Conservation (phyloP, 2,797 vertebrate species). For the Microctenopoma stevenorrisi region DNA sequence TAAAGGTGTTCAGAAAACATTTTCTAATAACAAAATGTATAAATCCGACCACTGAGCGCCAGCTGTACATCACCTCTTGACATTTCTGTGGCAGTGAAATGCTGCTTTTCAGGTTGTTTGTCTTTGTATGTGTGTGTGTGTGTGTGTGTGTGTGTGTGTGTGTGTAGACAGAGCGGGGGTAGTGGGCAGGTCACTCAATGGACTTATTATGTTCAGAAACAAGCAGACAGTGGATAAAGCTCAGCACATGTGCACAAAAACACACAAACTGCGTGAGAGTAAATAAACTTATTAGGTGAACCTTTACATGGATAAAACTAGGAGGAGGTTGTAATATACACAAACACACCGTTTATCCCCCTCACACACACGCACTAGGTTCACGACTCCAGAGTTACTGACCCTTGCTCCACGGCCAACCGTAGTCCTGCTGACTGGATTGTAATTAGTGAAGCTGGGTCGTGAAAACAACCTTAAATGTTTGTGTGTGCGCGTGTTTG, state of each 20-base stretch:
- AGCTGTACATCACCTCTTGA: slow-evolving; percentile 8
- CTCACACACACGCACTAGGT: slow-evolving; percentile 7
- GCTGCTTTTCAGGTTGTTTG: slow-evolving; percentile 27
- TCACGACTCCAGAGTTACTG: slow-evolving; percentile 10
- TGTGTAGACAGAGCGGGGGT: not conserved
- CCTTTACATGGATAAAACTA: slow-evolving; percentile 38
- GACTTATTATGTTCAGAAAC: slow-evolving; percentile 6
- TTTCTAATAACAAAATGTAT: too few species aligned
- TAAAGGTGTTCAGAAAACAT: too few species aligned
- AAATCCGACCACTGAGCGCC: too few species aligned
- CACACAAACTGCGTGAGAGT: slow-evolving; percentile 4
- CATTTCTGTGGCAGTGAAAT: slow-evolving; percentile 3
- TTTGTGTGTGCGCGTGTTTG: not conserved
- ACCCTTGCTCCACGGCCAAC: slow-evolving; percentile 20
- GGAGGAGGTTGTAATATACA: slow-evolving; percentile 21
- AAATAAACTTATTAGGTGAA: slow-evolving; percentile 25
- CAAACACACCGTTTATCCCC: slow-evolving; percentile 11
- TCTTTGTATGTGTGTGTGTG: slow-evolving; percentile 19
- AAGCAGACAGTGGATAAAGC: slow-evolving; percentile 37
- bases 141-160: slow-evolving; percentile 7
- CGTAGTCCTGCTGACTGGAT: not conserved
- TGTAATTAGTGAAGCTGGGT: slow-evolving; percentile 27
- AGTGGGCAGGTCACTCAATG: slow-evolving; percentile 7
- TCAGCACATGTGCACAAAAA: slow-evolving; percentile 7
- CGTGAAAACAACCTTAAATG: slow-evolving; percentile 1